Evolutionary conservation across 2,113 vertebrate genomes (phyloP), one percentile per base, ranked within the genome.

Genomic region (Aegotheles bennettii): DNA sequence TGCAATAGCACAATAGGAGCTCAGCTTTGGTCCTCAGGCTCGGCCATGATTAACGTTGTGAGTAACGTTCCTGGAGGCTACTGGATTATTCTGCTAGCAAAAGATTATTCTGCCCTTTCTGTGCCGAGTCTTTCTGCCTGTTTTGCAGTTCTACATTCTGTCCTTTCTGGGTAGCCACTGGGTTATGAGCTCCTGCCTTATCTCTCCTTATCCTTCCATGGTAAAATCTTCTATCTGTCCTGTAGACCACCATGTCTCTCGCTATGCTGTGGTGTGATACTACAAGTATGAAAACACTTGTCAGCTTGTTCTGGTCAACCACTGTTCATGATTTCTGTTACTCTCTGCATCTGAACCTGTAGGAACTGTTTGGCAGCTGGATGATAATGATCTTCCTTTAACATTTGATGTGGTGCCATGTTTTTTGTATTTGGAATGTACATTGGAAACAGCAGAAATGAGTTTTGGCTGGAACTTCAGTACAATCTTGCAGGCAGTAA

Each of bases 391-490:
- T 95, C 93, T 91, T 87, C 43, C 69, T 95, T 92, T 48, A 94
- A 73, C 25, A 94, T 96, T 92, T 97, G 91, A 96, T 94, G 83
- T 93, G 51, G 51, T 94, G 91, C 94, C 94, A 89, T 94, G n/a
- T 77, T 95, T 96, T 95, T 77, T 86, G 65, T 67, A 36, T 83
- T 90, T 95, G 96, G 95, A 96, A 94, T 92, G 80, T 90, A 67
- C 84, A 60, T 42, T 96, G 89, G 90, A 97, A 96, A 91, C 51
- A 67, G 79, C 61, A 95, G 79, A 95, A 96, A 88, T 81, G 42
- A 83, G 35, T 87, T 84, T 97, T 96, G 95, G 95, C 92, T 85
- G 77, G 64, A 95, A 77, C 81, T 94, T 96, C 91, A 93, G 84
- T 89, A 87, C 85, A 69, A 18, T 95, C 95, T 93, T 63, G 68